Evolutionary conservation across 2,113 vertebrate species (phyloP).

Genomic region (Pygoscelis antarcticus): DNA sequence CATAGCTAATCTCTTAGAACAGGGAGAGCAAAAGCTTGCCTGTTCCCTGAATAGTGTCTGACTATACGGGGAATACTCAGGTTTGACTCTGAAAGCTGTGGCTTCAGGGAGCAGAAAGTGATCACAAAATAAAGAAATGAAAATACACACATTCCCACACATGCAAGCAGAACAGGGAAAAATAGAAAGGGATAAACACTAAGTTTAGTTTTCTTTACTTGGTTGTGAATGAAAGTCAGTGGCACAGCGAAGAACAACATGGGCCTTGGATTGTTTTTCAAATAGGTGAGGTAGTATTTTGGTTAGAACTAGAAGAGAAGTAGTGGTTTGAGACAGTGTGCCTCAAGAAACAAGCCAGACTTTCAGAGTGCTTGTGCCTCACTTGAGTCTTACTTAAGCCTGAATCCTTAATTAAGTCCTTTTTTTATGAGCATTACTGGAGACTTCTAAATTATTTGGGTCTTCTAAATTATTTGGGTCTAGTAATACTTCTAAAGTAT

Average conservation of each 20-base stretch:
- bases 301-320: background rate
- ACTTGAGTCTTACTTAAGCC: background rate
- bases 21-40: background rate
- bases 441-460: background rate
- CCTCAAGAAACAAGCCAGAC: background rate
- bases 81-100: background rate
- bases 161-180: background rate
- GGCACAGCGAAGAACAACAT: background rate
- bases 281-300: background rate
- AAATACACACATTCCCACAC: background rate
- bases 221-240: background rate
- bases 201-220: slow-evolving; percentile 8
- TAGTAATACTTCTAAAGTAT: background rate
- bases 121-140: background rate
- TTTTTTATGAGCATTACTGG: background rate
- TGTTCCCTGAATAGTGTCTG: background rate
- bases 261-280: background rate
- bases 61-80: background rate
- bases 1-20: background rate
- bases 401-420: background rate
- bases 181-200: background rate
- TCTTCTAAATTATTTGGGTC: background rate
- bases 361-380: background rate
- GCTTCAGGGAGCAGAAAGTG: background rate
- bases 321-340: background rate